Percentiles rank a stretch among this genome's conserved stretches.
phyloP scores from a whole-genome alignment of 2,888 invertebrate species.

The Drosophila fungiperda region DNA sequence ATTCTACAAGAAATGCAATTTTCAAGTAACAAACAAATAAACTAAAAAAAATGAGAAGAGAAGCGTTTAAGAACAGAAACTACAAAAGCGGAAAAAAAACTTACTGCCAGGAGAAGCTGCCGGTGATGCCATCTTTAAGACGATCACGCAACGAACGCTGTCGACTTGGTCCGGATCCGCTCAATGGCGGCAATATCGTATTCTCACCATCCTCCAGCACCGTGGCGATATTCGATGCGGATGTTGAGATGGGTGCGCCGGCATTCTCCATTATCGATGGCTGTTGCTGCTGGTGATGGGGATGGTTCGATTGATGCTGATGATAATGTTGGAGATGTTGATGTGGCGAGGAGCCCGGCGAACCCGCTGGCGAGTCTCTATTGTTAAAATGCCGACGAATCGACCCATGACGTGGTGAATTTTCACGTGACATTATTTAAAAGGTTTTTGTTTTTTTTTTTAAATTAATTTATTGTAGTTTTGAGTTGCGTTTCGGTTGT shows the following conservation, averaged over 20 bases:
- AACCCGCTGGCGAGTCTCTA: constrained; percentile 61
- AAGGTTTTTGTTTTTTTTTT: constrained; percentile 23
- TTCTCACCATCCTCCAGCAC: constrained; percentile 82
- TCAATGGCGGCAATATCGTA: constrained; percentile 82
- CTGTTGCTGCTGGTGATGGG: constrained; percentile 64
- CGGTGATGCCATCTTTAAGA: constrained; percentile 91
- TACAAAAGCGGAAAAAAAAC: constrained; percentile 83
- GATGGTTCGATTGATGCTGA: constrained; percentile 70
- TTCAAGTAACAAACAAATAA: constrained; percentile 11
- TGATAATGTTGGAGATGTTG: constrained; percentile 65
- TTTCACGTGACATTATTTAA: constrained; percentile 84
- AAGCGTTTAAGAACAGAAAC: constrained; percentile 43
- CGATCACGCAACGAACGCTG: constrained; percentile 92
- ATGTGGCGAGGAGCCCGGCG: constrained; percentile 73
- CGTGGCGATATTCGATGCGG: constrained; percentile 81
- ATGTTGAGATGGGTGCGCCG: constrained; percentile 77
- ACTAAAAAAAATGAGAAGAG: constrained; percentile 24
- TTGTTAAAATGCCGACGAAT: constrained; percentile 72
- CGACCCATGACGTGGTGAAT: constrained; percentile 84
- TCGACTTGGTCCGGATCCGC: constrained; percentile 87
- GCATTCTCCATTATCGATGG: constrained; percentile 81
- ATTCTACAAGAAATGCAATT: constrained; percentile 23
- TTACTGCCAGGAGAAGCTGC: constrained; percentile 93
- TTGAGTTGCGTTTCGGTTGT: constrained; percentile 7
- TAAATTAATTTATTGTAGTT: constrained; percentile 20